Evolutionary conservation across 2,113 vertebrate genomes (phyloP).

Genomic region (Macheiramphus alcinus): DNA sequence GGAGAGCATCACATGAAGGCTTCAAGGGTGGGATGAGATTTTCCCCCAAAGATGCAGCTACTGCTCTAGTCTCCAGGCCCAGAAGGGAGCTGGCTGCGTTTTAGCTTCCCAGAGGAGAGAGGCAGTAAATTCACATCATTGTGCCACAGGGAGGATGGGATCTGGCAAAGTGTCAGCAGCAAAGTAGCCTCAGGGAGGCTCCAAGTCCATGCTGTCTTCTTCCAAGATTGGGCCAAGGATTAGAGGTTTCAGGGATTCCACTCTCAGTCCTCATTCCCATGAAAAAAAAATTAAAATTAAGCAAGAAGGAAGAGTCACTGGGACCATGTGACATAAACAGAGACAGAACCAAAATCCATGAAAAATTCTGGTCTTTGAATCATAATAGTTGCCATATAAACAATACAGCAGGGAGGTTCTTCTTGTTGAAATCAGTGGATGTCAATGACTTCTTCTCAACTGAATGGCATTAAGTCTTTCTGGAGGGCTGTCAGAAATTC

Average conservation of each 20-base stretch:
- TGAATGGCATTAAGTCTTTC: neutral
- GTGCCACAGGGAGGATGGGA: neutral
- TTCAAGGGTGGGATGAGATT: neutral
- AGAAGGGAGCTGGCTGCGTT: neutral
- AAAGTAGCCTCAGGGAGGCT: neutral
- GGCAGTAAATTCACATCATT: neutral
- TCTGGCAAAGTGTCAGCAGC: neutral
- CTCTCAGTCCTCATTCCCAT: neutral
- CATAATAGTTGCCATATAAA: neutral
- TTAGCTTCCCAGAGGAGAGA: neutral
- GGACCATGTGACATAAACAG: neutral
- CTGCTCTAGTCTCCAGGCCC: neutral
- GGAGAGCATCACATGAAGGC: neutral
- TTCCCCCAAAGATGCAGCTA: neutral
- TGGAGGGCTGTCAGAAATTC: neutral
- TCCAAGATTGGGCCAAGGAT: neutral
- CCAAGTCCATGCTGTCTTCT: neutral
- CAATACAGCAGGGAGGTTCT: neutral
- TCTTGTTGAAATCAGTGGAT: neutral
- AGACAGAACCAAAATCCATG: neutral
- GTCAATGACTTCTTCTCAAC: neutral
- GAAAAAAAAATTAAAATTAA: neutral
- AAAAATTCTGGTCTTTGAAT: neutral
- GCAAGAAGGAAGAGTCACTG: neutral
- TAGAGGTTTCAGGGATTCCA: neutral